Base-by-base conservation (phyloP, 2,888 invertebrate genomes). In the Sesia bembeciformis region DNA sequence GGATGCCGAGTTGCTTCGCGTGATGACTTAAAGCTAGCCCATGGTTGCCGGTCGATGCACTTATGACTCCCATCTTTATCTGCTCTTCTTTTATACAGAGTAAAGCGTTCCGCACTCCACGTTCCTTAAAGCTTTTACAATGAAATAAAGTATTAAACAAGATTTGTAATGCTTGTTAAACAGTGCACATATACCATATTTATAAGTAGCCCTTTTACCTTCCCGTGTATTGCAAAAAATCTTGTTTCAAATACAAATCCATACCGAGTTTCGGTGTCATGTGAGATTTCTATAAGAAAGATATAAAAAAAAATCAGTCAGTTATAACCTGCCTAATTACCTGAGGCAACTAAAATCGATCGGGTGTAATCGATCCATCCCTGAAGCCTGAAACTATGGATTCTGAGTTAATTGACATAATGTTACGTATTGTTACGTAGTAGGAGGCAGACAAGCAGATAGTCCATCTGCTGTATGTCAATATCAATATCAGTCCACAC, bases 41-140 rank as follows among this genome's bases (percentile, higher is more conserved):
- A 76, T 98, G 98, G 80, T 98, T 98, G 0, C 98, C 98, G 46
- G 96, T 92, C 1, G 96, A 96, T 0, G 98, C 97, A 1, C 97
- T 94, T 57, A 97, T 94, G 0, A 97, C 96, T 1, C 98, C 98
- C 46, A 74, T 79, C 59, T 89, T 90, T 72, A 92, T 94, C 73
- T 97, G 93, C 39, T 95, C 94, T 38, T 93, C 92, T 1, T 91
- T 79, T 4, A 98, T 81, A 81, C 92, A 92, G 62, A 95, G 70
- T 53, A 98, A 84, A 0, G 95, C 93, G 70, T 96, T 96, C 39
- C 97, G 90, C 0, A 97, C 97, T 0, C 98, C 98, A 58, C 98
- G 92, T 76, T 98, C 98, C 78, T 98, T 98, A 76, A 97, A 98
- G 81, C 97, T 97, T 70, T 42, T 82, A 75, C 1, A 40, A 60